These are phyloP conservation scores for Cotesia chilonis DNA, from an alignment of 1,140 invertebrate genomes.

Conservation along the genomic window DNA sequence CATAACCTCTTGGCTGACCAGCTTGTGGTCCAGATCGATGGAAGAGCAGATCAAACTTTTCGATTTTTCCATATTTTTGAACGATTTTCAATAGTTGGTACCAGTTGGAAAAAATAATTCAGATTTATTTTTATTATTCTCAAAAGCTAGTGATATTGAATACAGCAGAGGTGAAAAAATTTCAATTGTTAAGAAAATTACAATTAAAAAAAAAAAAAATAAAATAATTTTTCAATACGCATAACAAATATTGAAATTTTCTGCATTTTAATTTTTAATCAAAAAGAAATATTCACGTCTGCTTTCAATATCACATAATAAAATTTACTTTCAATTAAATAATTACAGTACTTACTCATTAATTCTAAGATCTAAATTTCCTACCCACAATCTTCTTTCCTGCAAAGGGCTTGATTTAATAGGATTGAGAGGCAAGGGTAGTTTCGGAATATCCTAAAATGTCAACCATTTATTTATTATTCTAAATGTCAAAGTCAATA, in stretches of 20 bases:
- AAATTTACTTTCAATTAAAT: constrained; percentile 25
- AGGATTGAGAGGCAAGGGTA: constrained; percentile 71
- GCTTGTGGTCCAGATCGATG: constrained; percentile 87
- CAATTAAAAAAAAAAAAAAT: no score
- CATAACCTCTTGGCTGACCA: constrained; percentile 91
- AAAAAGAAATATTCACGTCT: no score
- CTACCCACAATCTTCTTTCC: constrained; percentile 86
- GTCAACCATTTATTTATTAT: constrained; percentile 5
- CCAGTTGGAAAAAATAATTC: constrained; percentile 70
- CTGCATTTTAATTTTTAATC: no score
- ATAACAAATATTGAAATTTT: no score
- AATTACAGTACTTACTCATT: constrained; percentile 85
- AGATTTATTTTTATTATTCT: constrained; percentile 19
- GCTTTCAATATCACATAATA: no score
- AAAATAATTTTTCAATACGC: no score
- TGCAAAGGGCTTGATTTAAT: constrained; percentile 69
- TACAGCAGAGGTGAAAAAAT: no score
- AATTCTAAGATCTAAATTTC: constrained; percentile 85
- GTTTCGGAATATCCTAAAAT: constrained; percentile 50
- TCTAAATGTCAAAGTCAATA: constrained; percentile 13
- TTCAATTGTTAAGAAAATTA: no score
- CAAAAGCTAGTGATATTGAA: neutral
- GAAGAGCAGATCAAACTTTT: constrained; percentile 94
- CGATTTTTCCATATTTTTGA: constrained; percentile 89
- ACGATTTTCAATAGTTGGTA: constrained; percentile 94